Conservation (phyloP, 2,888 invertebrate species). For the Cephus runcator region DNA sequence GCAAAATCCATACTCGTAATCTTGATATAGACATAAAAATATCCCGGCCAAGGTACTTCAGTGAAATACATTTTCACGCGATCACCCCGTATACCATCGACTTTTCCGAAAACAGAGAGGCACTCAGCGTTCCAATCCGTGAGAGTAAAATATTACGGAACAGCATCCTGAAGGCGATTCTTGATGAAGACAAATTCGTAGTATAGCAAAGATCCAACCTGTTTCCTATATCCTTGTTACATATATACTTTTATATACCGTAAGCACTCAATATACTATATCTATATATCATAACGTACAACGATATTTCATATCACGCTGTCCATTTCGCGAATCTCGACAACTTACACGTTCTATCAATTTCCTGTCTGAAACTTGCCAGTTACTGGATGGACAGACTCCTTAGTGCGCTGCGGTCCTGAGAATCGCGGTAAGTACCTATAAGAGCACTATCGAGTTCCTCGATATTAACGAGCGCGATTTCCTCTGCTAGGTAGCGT, state of each 20-base stretch:
- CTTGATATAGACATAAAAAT: no score
- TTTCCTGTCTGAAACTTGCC: not conserved
- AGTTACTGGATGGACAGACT: not conserved
- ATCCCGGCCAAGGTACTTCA: not conserved
- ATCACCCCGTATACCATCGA: not conserved
- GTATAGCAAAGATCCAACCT: not conserved
- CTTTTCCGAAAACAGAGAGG: not conserved
- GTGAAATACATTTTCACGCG: not conserved
- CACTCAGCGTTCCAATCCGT: not conserved
- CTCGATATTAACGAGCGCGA: not conserved
- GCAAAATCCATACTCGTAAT: not conserved
- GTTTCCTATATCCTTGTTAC: not conserved
- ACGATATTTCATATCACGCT: not conserved
- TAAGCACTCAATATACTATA: not conserved
- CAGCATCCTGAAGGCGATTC: not conserved
- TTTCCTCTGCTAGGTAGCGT: not conserved
- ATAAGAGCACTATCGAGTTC: not conserved
- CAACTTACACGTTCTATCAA: slow-evolving; percentile 2
- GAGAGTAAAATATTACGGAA: not conserved
- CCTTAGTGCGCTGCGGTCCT: not conserved
- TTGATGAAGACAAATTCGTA: not conserved
- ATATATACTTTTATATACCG: not conserved
- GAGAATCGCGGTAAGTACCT: not conserved
- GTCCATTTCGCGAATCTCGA: not conserved
- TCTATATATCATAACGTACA: not conserved